Conservation (phyloP, 2,113 vertebrate species). For the Lasiurus cinereus region DNA sequence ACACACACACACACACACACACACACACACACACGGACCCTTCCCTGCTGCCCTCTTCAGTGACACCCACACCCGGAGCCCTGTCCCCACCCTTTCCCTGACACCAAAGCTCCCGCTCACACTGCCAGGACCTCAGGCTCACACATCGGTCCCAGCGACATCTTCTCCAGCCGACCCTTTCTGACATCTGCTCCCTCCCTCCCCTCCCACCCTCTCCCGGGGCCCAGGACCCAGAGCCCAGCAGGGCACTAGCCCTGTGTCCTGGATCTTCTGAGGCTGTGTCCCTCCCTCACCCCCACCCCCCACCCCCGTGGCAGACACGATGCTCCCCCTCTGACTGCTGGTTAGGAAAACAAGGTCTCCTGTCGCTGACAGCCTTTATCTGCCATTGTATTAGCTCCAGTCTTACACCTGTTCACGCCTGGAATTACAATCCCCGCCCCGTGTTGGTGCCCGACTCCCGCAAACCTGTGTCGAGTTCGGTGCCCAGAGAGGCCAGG, state of each 20-base stretch:
- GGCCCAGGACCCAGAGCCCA: background rate
- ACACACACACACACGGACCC: background rate
- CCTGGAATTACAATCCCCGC: background rate
- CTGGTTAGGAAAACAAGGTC: background rate
- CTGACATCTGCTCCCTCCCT: background rate
- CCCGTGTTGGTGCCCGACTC: background rate
- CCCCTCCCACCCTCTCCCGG: too few species aligned
- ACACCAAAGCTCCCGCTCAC: background rate
- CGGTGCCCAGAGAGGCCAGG: background rate
- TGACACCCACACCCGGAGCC: background rate
- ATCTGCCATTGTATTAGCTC: background rate
- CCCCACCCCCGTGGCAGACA: background rate
- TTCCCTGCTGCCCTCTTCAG: background rate
- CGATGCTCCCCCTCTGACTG: background rate
- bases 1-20: accelerated
- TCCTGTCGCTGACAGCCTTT: background rate
- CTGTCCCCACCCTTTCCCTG: background rate
- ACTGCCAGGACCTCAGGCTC: background rate
- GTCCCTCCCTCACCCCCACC: too few species aligned
- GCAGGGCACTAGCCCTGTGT: too few species aligned
- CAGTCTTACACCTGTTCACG: background rate
- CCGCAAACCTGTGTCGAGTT: background rate
- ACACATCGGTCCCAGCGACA: background rate
- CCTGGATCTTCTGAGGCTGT: background rate
- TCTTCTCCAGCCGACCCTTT: background rate